Percentiles rank a stretch among this genome's conserved stretches.
Evolutionary conservation across 2,113 vertebrate genomes (phyloP).

Genomic region (Sitta europaea): DNA sequence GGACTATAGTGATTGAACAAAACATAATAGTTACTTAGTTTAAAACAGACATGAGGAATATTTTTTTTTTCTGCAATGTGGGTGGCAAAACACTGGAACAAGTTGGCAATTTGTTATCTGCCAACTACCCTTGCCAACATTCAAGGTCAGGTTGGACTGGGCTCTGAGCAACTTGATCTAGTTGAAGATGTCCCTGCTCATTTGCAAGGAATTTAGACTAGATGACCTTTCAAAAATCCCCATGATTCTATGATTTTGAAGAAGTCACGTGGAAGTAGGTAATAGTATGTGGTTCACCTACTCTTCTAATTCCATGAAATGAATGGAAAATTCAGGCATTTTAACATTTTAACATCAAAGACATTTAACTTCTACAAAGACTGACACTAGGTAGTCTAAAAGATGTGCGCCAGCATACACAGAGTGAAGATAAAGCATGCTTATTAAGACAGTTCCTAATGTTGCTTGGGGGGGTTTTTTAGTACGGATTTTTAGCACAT

Average conservation of each 20-base stretch:
- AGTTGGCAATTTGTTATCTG: not conserved
- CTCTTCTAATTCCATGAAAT: not conserved
- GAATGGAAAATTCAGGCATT: not conserved
- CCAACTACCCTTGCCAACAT: not conserved
- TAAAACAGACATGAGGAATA: not conserved
- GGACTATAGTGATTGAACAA: not conserved
- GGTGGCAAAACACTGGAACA: not conserved
- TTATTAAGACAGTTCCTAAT: not conserved
- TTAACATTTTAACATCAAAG: not conserved
- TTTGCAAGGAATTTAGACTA: not conserved
- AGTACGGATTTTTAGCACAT: not conserved
- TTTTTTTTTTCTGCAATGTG: not conserved
- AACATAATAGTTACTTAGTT: not conserved
- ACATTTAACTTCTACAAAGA: not conserved
- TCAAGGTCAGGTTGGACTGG: not conserved
- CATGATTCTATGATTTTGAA: not conserved
- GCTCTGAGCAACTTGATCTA: not conserved
- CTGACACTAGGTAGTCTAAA: not conserved
- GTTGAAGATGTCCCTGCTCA: not conserved
- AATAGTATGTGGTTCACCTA: not conserved
- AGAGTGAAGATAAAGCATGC: not conserved
- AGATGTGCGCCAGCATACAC: not conserved
- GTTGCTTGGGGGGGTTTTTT: rapidly evolving
- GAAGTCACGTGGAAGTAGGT: not conserved
- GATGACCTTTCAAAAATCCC: not conserved